Conservation (phyloP, 2,113 vertebrate species). For the Aegotheles bennettii region DNA sequence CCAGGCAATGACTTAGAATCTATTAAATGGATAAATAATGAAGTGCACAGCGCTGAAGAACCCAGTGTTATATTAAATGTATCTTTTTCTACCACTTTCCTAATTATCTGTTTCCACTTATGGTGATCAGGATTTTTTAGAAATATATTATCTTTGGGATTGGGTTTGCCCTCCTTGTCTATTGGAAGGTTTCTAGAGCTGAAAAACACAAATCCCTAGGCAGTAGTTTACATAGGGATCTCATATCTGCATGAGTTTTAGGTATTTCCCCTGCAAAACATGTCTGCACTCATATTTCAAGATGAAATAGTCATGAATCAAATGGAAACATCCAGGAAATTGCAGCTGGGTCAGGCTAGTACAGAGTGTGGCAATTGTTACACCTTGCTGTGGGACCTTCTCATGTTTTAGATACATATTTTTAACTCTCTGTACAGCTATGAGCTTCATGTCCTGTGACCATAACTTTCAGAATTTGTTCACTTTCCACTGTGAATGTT, state of each 20-base stretch:
- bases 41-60: background rate
- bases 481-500: background rate
- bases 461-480: background rate
- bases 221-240: background rate
- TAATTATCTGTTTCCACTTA: background rate
- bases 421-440: background rate
- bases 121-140: background rate
- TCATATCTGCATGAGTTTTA: background rate
- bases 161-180: background rate
- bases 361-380: too few species aligned
- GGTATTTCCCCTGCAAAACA: background rate
- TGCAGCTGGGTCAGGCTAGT: background rate
- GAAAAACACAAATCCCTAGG: background rate
- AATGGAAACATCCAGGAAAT: background rate
- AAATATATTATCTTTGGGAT: background rate
- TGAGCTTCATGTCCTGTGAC: background rate
- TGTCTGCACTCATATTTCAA: background rate
- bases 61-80: background rate
- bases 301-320: background rate
- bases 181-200: background rate
- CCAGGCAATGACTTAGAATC: background rate
- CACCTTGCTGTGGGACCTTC: background rate
- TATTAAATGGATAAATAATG: background rate
- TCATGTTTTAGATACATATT: background rate
- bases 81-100: background rate